Base-by-base conservation (phyloP, 2,113 vertebrate species). In the Hucho hucho region DNA sequence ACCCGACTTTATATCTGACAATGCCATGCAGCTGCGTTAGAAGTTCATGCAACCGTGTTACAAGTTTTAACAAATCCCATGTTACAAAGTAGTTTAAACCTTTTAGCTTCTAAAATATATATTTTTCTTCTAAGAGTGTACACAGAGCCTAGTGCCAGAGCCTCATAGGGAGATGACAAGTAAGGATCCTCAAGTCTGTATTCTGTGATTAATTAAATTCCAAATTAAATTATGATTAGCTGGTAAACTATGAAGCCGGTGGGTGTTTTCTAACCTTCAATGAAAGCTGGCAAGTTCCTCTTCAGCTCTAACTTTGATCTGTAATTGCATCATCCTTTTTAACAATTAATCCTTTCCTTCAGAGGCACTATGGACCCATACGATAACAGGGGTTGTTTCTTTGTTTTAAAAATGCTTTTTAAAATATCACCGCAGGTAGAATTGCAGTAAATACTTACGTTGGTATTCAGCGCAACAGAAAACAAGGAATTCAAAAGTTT, bases 391-490 rank as follows among this genome's bases (percentile, higher is more conserved):
- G 73, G 46, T 65, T 69, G 12, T 81, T 72, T 83, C 77, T 87
- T 85, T 82, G 76, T 89, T 88, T 87, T 79, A 82, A 82, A 82
- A 90, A 90, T 75, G 65, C 88, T 91, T 86, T 90, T 90, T 91
- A 91, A 90, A 87, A 86, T 73, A 59, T 76, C 0, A 74, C 90
- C 86, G 87, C 67, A 20, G 85, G 87, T 85, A 73, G 70, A 78
- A 67, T 64, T 29, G 37, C 37, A 43, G 46, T 70, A 53, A n/a
- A 26, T 53, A 56, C 14, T 20, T 56, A 43, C 37, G 7, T 43
- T 43, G 37, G 37, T 43, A 11, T 11, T 43, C 37, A 43, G 7
- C 1, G 37, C 37, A 43, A 43, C 37, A 43, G 53, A 56, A 20
- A 56, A 20, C 37, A 43, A 43, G 37, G 37, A 43, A 43, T 43